Evolutionary conservation across 2,113 vertebrate genomes (phyloP).

Genomic region (Recurvirostra avosetta): DNA sequence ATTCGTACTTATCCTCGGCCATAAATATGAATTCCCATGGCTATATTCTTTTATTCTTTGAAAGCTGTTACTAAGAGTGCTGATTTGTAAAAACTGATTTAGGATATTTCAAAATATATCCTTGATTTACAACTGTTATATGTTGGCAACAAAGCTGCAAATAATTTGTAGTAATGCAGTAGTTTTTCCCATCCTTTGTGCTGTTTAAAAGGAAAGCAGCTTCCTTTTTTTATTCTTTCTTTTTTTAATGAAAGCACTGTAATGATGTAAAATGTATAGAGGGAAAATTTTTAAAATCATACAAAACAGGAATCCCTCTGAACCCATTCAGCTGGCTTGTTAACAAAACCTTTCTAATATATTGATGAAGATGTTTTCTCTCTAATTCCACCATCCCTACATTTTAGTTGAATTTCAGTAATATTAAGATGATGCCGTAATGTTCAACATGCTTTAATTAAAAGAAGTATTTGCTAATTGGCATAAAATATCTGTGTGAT

Average conservation of each 20-base stretch:
- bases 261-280: neutral
- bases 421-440: neutral
- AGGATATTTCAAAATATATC: conserved; percentile 42
- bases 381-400: neutral
- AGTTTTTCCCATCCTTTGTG: conserved; percentile 39
- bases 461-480: conserved; percentile 63
- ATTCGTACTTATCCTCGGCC: neutral
- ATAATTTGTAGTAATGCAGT: conserved; percentile 38
- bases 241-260: neutral
- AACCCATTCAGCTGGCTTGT: conserved; percentile 24
- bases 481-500: conserved; percentile 62
- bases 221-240: neutral
- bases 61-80: conserved; percentile 5
- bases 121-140: conserved; percentile 47
- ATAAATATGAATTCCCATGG: conserved; percentile 22
- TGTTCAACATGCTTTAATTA: conserved; percentile 37
- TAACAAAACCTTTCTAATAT: conserved; percentile 47
- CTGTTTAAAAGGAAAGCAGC: conserved; percentile 35
- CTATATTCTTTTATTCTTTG: conserved; percentile 46
- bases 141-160: conserved; percentile 46
- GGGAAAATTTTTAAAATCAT: neutral
- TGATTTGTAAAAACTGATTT: conserved; percentile 61
- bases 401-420: conserved; percentile 39
- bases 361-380: conserved; percentile 12
- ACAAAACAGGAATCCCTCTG: neutral